Evolutionary conservation across 2,797 vertebrate genomes (phyloP).

Genomic region (Falco cherrug): DNA sequence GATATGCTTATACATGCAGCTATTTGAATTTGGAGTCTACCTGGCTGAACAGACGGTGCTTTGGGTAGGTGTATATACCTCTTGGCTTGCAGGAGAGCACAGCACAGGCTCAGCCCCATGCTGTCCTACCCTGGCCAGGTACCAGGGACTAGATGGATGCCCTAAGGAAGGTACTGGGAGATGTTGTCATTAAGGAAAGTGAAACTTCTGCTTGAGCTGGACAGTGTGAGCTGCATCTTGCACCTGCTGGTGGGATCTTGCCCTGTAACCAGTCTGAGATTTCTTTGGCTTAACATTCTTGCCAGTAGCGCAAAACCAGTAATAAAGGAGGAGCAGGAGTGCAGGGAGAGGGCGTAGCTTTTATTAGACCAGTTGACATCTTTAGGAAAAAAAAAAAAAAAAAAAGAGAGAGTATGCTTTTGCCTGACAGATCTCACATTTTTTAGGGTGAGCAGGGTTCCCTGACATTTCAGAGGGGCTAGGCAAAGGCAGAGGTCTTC

Average conservation of each 20-base stretch:
- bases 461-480: background rate
- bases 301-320: background rate
- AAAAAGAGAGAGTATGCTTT: background rate
- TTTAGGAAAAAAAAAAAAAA: background rate
- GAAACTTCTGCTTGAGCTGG: background rate
- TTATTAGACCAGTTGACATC: background rate
- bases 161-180: background rate
- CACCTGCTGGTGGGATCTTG: background rate
- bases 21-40: background rate
- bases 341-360: background rate
- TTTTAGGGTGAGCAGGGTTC: background rate
- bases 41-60: background rate
- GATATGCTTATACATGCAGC: no score
- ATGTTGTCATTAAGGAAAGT: background rate
- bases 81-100: background rate
- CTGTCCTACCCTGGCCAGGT: background rate
- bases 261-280: background rate
- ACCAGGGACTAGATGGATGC: background rate
- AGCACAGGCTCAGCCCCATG: accelerated
- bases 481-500: background rate
- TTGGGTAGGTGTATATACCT: background rate
- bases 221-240: background rate
- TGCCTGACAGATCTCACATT: background rate
- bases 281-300: background rate
- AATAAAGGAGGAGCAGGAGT: background rate